Conservation (phyloP, 1,140 invertebrate genomes). For the Sminthurinus signatus region DNA sequence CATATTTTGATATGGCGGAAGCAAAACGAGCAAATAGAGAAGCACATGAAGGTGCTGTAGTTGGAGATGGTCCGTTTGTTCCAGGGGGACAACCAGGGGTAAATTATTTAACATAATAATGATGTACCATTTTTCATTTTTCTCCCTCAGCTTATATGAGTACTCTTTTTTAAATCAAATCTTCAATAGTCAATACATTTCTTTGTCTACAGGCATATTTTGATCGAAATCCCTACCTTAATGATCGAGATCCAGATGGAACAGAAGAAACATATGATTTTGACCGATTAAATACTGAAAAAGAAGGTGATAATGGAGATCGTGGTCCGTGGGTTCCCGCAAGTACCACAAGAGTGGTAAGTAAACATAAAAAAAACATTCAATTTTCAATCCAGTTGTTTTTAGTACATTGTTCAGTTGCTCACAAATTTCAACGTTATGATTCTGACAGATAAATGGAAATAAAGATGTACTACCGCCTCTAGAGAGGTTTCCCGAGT, state of each 20-base stretch:
- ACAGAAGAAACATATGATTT: constrained; percentile 32
- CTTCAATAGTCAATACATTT: too few species aligned
- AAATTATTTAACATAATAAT: too few species aligned
- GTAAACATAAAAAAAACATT: too few species aligned
- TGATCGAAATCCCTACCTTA: constrained; percentile 35
- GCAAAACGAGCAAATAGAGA: constrained; percentile 22
- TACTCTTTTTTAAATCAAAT: too few species aligned
- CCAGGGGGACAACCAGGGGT: constrained; percentile 19
- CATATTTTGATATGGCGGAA: constrained; percentile 27
- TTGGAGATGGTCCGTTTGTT: constrained; percentile 17
- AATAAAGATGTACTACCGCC: constrained; percentile 37
- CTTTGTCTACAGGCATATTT: constrained; percentile 25
- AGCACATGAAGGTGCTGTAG: constrained; percentile 18
- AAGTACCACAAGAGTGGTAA: constrained; percentile 24
- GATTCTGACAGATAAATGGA: constrained; percentile 28
- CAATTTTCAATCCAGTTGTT: not conserved
- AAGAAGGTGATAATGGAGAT: constrained; percentile 6
- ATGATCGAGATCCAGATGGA: constrained; percentile 32
- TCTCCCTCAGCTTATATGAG: too few species aligned
- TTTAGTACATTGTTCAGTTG: too few species aligned
- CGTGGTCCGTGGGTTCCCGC: constrained; percentile 22
- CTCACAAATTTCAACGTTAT: too few species aligned
- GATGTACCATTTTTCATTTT: too few species aligned
- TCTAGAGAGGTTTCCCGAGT: constrained; percentile 29
- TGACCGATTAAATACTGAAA: constrained; percentile 13